Evolutionary conservation across 1,140 invertebrate genomes (phyloP).

Genomic region (Limonius californicus): DNA sequence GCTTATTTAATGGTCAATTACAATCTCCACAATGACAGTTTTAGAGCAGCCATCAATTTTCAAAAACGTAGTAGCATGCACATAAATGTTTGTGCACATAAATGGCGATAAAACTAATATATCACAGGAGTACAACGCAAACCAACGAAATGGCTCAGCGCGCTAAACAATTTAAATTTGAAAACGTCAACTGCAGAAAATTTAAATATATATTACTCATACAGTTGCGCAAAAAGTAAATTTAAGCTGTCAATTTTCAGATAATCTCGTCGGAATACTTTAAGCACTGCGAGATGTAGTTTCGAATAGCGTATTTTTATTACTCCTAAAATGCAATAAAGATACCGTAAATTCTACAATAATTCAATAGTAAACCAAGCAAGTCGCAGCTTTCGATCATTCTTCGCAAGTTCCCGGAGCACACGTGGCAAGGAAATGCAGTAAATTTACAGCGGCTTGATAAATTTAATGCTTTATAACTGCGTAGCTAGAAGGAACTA

Average conservation of each 20-base stretch:
- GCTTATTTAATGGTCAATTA: not conserved
- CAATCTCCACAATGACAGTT: not conserved
- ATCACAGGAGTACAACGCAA: conserved; percentile 6
- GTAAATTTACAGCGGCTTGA: not conserved
- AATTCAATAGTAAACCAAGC: not conserved
- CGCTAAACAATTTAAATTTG: conserved; percentile 14
- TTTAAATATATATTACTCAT: not conserved
- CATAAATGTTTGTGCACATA: conserved; percentile 11
- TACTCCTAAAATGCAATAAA: not conserved
- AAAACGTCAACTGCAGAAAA: not conserved
- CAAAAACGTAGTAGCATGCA: conserved; percentile 2
- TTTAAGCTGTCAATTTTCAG: no score
- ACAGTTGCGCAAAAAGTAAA: no score
- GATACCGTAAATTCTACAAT: not conserved
- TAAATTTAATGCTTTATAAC: not conserved
- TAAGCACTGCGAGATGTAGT: no score
- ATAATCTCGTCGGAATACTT: no score
- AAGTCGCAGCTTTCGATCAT: conserved; percentile 5
- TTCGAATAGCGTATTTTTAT: not conserved
- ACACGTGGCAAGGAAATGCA: conserved; percentile 5
- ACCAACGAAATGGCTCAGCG: not conserved
- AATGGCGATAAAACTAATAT: conserved; percentile 6
- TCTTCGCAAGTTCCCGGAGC: not conserved
- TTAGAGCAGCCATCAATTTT: conserved; percentile 4
- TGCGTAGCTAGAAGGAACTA: not conserved